Evolutionary conservation across 2,888 invertebrate genomes (phyloP).

Genomic region (Melanchra persicariae): DNA sequence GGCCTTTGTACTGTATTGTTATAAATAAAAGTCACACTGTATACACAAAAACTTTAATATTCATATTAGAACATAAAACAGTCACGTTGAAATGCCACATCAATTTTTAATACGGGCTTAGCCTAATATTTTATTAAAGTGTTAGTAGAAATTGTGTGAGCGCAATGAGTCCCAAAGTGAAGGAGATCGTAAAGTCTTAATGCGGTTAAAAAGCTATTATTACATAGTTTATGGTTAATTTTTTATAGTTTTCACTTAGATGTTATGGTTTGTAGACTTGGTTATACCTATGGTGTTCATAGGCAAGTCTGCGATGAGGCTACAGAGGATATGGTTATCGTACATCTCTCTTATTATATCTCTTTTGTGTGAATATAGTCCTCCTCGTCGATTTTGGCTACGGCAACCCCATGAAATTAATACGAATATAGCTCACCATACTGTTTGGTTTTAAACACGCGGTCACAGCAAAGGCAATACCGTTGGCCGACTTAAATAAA

Average conservation of each 20-base stretch:
- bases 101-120: constrained; percentile 53
- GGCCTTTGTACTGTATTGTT: too few species aligned
- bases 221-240: constrained; percentile 51
- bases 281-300: constrained; percentile 21
- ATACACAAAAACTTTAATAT: constrained; percentile 17
- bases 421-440: too few species aligned
- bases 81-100: constrained; percentile 37
- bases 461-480: too few species aligned
- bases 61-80: constrained; percentile 18
- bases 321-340: not conserved
- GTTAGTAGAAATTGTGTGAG: constrained; percentile 43
- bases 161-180: constrained; percentile 40
- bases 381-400: too few species aligned
- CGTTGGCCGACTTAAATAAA: too few species aligned
- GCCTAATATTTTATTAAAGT: constrained; percentile 56
- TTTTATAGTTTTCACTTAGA: constrained; percentile 49
- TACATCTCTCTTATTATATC: too few species aligned
- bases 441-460: too few species aligned
- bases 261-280: not conserved
- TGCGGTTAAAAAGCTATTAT: constrained; percentile 57
- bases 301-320: not conserved
- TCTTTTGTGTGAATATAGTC: too few species aligned
- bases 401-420: too few species aligned
- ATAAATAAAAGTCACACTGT: not conserved
- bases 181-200: constrained; percentile 53